phyloP scores from a whole-genome alignment of 2,113 vertebrate genomes.

The Chionis minor region DNA sequence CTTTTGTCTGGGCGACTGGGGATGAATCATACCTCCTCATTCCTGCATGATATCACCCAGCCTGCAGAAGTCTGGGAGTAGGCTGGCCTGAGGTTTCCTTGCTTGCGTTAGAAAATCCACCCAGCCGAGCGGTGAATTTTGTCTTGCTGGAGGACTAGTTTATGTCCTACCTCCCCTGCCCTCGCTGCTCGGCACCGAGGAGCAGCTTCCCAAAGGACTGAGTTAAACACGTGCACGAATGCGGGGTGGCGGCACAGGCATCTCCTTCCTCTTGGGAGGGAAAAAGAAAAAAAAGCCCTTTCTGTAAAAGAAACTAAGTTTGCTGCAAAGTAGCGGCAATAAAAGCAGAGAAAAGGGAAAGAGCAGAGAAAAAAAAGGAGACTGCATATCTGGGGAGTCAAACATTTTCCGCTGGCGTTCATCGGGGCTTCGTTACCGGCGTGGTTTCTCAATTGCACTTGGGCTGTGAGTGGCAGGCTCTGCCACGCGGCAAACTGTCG shows the following conservation, averaged over 20 bases:
- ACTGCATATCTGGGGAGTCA: neutral
- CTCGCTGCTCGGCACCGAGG: fast-evolving
- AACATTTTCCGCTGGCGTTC: neutral
- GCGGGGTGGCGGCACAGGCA: fast-evolving
- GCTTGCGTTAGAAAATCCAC: neutral
- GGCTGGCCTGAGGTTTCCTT: conserved; percentile 4
- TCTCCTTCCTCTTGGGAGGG: neutral
- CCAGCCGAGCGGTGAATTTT: neutral
- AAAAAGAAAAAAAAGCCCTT: neutral
- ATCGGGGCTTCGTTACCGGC: neutral
- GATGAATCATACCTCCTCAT: conserved; percentile 55
- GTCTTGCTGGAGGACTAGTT: neutral
- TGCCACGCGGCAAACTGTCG: neutral
- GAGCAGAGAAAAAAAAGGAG: neutral
- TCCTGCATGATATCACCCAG: conserved; percentile 45
- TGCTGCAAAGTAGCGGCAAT: neutral
- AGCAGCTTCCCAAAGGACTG: neutral
- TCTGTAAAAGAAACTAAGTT: neutral
- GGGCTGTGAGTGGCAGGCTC: neutral
- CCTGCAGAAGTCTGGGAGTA: neutral
- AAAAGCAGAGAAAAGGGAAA: neutral
- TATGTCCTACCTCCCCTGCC: neutral
- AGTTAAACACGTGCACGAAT: neutral
- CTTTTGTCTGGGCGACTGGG: neutral
- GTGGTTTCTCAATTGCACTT: neutral